phyloP scores from a whole-genome alignment of 1,140 invertebrate genomes.

The Drosophila subobscura region DNA sequence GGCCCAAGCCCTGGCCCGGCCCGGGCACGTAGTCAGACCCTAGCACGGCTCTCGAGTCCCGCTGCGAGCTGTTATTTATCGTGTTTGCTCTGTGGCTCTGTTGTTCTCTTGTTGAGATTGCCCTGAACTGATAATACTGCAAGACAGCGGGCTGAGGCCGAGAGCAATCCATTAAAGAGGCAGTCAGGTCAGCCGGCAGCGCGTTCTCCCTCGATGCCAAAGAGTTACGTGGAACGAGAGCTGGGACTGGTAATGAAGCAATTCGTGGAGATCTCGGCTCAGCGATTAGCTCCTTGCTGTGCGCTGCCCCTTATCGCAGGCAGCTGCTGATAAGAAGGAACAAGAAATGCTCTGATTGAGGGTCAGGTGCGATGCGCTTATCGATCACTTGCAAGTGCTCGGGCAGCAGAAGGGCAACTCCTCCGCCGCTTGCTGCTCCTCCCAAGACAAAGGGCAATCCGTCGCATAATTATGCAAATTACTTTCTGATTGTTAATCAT shows the following conservation, averaged over 20 bases:
- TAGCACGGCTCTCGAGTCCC: constrained; percentile 36
- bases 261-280: constrained; percentile 70
- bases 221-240: constrained; percentile 55
- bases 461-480: constrained; percentile 72
- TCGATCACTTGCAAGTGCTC: constrained; percentile 25
- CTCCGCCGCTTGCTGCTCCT: constrained; percentile 27
- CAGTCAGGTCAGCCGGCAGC: constrained; percentile 66
- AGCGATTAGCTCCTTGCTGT: constrained; percentile 53
- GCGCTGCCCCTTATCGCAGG: constrained; percentile 26
- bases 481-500: constrained; percentile 57
- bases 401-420: no score
- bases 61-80: constrained; percentile 73
- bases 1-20: constrained; percentile 58
- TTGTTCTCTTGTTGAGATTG: constrained; percentile 56
- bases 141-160: constrained; percentile 56
- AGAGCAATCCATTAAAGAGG: constrained; percentile 80
- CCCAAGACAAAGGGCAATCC: constrained; percentile 36
- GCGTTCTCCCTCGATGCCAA: constrained; percentile 38
- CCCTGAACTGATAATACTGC: constrained; percentile 77
- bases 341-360: constrained; percentile 65
- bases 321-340: constrained; percentile 58
- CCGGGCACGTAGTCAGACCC: constrained; percentile 63
- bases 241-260: constrained; percentile 70
- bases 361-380: constrained; percentile 51
- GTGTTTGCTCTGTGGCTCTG: constrained; percentile 39